phyloP scores from a whole-genome alignment of 1,140 invertebrate genomes.

The Scaptomyza montana region DNA sequence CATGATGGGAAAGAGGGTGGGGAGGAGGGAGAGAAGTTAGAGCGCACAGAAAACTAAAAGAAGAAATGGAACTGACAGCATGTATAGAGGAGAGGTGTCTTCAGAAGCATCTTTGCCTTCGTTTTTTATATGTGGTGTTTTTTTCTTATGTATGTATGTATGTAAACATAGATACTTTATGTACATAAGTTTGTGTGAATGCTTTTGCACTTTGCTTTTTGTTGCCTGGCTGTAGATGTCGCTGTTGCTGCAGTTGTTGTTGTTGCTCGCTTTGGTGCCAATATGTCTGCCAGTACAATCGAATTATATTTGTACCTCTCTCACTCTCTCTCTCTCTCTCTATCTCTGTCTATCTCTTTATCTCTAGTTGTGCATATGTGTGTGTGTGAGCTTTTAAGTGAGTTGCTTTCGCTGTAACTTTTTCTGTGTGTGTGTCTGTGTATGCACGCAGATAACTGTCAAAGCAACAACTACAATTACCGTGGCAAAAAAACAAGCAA shows the following conservation, averaged over 20 bases:
- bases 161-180: constrained; percentile 7
- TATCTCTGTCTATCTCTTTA: neutral
- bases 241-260: constrained; percentile 1
- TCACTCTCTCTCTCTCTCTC: constrained; percentile 6
- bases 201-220: constrained; percentile 47
- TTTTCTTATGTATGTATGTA: neutral
- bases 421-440: neutral
- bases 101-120: constrained; percentile 38
- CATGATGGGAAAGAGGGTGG: neutral
- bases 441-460: constrained; percentile 21
- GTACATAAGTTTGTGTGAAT: constrained; percentile 10
- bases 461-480: constrained; percentile 38
- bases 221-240: constrained; percentile 13
- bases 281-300: constrained; percentile 46
- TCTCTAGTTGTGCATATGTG: neutral
- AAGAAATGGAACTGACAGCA: constrained; percentile 41
- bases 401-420: constrained; percentile 26
- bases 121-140: constrained; percentile 25
- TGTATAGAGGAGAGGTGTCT: constrained; percentile 10
- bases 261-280: constrained; percentile 42
- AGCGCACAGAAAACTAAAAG: constrained; percentile 6
- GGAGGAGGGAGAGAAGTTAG: neutral
- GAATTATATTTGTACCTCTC: constrained; percentile 23
- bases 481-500: constrained; percentile 26
- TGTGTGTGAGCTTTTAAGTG: constrained; percentile 35